phyloP scores from a whole-genome alignment of 2,797 vertebrate species.

The Megaceryle alcyon region DNA sequence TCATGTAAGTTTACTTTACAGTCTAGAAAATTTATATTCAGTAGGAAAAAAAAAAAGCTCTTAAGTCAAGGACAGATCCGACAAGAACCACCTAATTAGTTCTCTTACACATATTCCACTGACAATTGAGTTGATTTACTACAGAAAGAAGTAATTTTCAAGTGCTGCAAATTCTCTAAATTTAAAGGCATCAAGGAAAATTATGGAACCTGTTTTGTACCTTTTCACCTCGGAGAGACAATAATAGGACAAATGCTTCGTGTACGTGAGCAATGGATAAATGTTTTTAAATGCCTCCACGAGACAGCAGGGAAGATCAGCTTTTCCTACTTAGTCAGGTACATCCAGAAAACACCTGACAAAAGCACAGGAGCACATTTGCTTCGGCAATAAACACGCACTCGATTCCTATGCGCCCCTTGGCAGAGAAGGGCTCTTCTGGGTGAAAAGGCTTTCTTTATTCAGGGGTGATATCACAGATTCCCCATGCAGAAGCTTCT shows the following conservation, averaged over 20 bases:
- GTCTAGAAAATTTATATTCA: not conserved
- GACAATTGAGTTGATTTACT: not conserved
- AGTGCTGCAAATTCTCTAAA: not conserved
- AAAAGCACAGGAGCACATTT: not conserved
- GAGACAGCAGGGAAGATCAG: not conserved
- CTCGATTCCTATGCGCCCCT: not conserved
- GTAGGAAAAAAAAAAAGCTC: not conserved
- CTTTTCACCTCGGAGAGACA: not conserved
- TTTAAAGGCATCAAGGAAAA: not conserved
- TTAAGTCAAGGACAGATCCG: not conserved
- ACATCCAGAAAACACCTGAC: not conserved
- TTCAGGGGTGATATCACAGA: not conserved
- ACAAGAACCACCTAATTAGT: not conserved
- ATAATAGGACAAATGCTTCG: not conserved
- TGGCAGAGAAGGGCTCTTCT: not conserved
- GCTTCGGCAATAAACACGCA: not conserved
- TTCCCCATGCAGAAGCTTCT: not conserved
- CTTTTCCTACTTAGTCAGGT: not conserved
- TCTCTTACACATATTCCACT: not conserved
- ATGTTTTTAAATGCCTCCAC: not conserved
- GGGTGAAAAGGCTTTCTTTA: not conserved
- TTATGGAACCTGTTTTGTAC: not conserved
- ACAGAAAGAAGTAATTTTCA: not conserved
- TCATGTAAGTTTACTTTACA: not conserved
- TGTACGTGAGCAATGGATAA: rapidly evolving